Base-by-base conservation (phyloP, 1,140 invertebrate genomes). In the Drosophila lini region DNA sequence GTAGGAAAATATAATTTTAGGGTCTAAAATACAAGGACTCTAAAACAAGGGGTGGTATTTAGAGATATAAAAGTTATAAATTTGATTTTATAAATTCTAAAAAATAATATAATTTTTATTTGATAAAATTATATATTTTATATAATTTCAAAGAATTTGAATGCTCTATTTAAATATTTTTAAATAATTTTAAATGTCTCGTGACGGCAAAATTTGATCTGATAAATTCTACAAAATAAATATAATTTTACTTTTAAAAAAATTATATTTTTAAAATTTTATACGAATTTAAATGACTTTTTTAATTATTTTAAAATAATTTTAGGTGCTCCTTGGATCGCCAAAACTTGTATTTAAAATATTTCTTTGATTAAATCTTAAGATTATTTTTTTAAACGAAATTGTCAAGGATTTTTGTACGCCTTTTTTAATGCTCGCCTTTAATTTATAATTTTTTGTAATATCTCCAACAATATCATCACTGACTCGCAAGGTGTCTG, bases 401-500 rank as follows among this genome's bases (percentile, higher is more conserved):
- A 32, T 32, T 32, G 7, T 32, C 7, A 32, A 32, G 1, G 31
- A 2, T 32, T 32, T 11, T 22, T 45, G 5, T 3, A 13, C 15
- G 11, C 3, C 11, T 22, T 7, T 40, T 11, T 6, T 34, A 8
- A 2, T 22, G 2, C 22, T n/a, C 15, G 45, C 40, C 73, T 47
- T 25, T 63, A 47, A 62, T 67, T 36, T 13, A 61, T 31, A 42
- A 22, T 31, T 16, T 36, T 28, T 5, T 10, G 25, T 28, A 28
- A 28, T 28, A 28, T n/a, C 2, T 28, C 32, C 15, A 2, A 25
- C 13, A 11, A 9, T 10, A 34, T 5, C 62, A 69, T 36, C 65
- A 52, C 65, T 69, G 38, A 9, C 16, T 38, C 69, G 41, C 60
- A 74, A 77, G 64, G 61, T 61, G 76, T 70, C 68, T 70, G 73